Conservation (phyloP, 2,797 vertebrate genomes). For the Fistularia commersonii region DNA sequence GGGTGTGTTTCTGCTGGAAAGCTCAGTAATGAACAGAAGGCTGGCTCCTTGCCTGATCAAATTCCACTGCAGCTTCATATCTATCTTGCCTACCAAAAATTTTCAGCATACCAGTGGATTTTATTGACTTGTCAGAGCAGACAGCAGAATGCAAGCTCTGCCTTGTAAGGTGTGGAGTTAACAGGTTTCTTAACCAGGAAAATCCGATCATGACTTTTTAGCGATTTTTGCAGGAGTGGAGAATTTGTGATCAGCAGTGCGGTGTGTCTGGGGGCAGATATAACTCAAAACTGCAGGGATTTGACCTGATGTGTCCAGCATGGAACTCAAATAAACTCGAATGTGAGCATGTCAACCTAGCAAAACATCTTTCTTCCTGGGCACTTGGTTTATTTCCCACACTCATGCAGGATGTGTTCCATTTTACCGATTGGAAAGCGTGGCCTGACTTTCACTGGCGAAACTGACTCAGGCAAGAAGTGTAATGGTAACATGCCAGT, state of each 20-base stretch:
- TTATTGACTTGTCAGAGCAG: constrained; percentile 82
- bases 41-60: constrained; percentile 74
- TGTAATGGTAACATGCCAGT: constrained; percentile 49
- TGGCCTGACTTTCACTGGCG: constrained; percentile 53
- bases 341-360: constrained; percentile 20
- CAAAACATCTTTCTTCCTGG: constrained; percentile 33
- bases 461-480: constrained; percentile 56
- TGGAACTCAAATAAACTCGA: constrained; percentile 1
- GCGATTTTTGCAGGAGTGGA: constrained; percentile 13
- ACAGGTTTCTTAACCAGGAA: constrained; percentile 50
- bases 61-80: constrained; percentile 70
- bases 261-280: neutral
- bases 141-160: constrained; percentile 70
- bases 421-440: constrained; percentile 51
- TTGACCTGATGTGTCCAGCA: constrained; percentile 8
- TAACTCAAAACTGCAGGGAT: neutral
- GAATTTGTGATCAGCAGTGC: constrained; percentile 4
- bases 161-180: constrained; percentile 71
- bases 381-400: constrained; percentile 45
- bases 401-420: constrained; percentile 53
- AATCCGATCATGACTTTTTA: constrained; percentile 37
- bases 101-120: constrained; percentile 79
- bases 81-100: constrained; percentile 76
- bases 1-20: constrained; percentile 54
- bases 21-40: constrained; percentile 61